These are phyloP conservation scores for Stenodera caucasica DNA, from an alignment of 2,888 invertebrate species.

Conservation along the genomic window DNA sequence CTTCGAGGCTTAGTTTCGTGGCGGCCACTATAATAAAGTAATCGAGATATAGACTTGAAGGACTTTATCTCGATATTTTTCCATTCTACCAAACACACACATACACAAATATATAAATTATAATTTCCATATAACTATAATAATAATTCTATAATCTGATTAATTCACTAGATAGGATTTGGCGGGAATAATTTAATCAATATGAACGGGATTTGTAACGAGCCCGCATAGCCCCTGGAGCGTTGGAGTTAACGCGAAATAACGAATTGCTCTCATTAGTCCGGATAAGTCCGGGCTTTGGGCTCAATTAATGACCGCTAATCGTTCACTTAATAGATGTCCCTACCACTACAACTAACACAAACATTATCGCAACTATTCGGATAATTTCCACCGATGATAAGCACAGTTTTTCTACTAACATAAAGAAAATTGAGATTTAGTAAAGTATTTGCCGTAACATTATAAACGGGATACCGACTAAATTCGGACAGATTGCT, in stretches of 20 bases:
- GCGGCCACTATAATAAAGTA: slow-evolving; percentile 51
- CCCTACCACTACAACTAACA: slow-evolving; percentile 13
- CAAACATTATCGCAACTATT: background rate
- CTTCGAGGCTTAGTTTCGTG: slow-evolving; percentile 50
- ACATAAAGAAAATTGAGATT: slow-evolving; percentile 24
- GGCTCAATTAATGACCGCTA: slow-evolving; percentile 34
- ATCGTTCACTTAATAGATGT: slow-evolving; percentile 36
- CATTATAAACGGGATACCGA: slow-evolving; percentile 45
- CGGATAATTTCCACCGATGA: too few species aligned
- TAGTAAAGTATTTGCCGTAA: slow-evolving; percentile 30
- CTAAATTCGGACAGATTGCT: slow-evolving; percentile 51
- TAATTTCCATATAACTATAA: slow-evolving; percentile 1
- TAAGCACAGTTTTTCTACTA: slow-evolving; percentile 16
- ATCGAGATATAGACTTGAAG: slow-evolving; percentile 45
- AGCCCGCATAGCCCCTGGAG: slow-evolving; percentile 20
- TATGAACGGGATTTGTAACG: slow-evolving; percentile 26
- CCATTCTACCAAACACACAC: slow-evolving; percentile 13
- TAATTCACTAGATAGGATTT: slow-evolving; percentile 1
- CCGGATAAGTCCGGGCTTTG: slow-evolving; percentile 31
- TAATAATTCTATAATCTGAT: slow-evolving; percentile 17
- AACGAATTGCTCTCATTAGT: slow-evolving; percentile 30
- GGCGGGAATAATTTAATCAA: slow-evolving; percentile 19
- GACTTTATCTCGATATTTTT: slow-evolving; percentile 25
- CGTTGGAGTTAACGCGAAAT: slow-evolving; percentile 14
- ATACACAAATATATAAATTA: background rate